A percentile compares a stretch with the other conserved stretches of the same genome.
Evolutionary conservation across 2,888 invertebrate genomes (phyloP).

Genomic region (Chymomyza amoena): DNA sequence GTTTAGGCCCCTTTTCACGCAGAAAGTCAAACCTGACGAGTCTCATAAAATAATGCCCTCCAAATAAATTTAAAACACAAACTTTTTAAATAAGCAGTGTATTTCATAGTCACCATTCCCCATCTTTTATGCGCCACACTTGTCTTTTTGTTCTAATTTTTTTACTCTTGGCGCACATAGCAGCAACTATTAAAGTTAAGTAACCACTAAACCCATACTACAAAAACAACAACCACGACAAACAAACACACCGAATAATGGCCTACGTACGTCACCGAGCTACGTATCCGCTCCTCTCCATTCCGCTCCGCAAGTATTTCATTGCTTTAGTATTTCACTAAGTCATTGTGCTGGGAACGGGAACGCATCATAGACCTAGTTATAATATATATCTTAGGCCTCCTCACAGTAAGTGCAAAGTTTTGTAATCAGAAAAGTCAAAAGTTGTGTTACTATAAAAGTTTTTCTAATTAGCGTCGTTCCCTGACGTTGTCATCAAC

Average conservation of each 20-base stretch:
- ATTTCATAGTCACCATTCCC: too few species aligned
- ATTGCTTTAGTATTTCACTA: neutral
- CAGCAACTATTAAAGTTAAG: slow-evolving; percentile 13
- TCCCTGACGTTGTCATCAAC: neutral
- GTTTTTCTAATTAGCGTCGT: slow-evolving; percentile 58
- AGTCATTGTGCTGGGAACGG: neutral
- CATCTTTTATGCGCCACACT: too few species aligned
- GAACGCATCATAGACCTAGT: neutral
- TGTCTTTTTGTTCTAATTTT: neutral
- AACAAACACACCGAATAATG: neutral
- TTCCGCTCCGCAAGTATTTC: neutral
- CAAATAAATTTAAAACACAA: too few species aligned
- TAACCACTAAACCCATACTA: neutral
- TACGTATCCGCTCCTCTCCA: too few species aligned
- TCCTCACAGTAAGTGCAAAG: slow-evolving; percentile 43
- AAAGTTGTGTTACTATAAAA: slow-evolving; percentile 54
- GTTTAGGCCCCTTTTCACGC: too few species aligned
- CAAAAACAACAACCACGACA: neutral
- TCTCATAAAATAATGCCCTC: too few species aligned
- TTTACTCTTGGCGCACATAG: slow-evolving; percentile 5
- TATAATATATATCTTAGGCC: neutral
- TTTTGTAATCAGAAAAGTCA: slow-evolving; percentile 63
- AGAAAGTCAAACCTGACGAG: too few species aligned
- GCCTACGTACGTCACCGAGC: neutral
- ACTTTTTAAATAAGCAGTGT: too few species aligned